phyloP scores from a whole-genome alignment of 1,140 invertebrate species.

The Muscidifurax raptorellus region DNA sequence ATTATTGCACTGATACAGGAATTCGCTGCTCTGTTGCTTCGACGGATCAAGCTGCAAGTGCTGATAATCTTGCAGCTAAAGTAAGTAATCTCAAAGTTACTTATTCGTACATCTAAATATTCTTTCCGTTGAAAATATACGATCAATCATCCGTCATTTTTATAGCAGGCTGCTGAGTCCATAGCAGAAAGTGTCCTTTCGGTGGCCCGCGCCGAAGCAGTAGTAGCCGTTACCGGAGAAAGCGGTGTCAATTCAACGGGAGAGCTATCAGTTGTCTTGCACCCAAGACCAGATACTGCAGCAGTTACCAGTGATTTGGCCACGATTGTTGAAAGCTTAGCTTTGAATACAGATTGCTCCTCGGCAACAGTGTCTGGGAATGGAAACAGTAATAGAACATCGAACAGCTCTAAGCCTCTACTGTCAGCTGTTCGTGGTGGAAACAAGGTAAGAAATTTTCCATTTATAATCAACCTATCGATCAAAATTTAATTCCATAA shows the following conservation, averaged over 20 bases:
- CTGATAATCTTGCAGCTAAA: conserved; percentile 92
- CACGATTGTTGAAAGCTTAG: conserved; percentile 88
- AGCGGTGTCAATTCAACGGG: conserved; percentile 75
- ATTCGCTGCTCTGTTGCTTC: conserved; percentile 85
- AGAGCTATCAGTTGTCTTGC: conserved; percentile 78
- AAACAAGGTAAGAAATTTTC: conserved; percentile 67
- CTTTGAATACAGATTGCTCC: conserved; percentile 77
- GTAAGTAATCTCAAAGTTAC: conserved; percentile 63
- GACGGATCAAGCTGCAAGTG: conserved; percentile 93
- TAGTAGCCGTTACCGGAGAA: conserved; percentile 79
- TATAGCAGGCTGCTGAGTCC: conserved; percentile 89
- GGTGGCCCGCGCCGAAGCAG: conserved; percentile 87
- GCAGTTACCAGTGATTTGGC: conserved; percentile 84
- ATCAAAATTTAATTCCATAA: not conserved
- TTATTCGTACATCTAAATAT: not conserved
- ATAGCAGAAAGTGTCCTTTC: conserved; percentile 91
- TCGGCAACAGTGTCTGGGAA: conserved; percentile 55
- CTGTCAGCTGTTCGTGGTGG: conserved; percentile 69
- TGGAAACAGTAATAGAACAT: conserved; percentile 72
- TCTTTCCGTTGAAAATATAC: not conserved
- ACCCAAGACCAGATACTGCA: conserved; percentile 78
- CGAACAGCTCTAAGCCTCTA: conserved; percentile 70
- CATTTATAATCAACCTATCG: not conserved
- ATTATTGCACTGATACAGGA: conserved; percentile 85
- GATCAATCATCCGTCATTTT: conserved; percentile 41